Conservation (phyloP, 2,797 vertebrate genomes). For the Sciurus vulgaris region DNA sequence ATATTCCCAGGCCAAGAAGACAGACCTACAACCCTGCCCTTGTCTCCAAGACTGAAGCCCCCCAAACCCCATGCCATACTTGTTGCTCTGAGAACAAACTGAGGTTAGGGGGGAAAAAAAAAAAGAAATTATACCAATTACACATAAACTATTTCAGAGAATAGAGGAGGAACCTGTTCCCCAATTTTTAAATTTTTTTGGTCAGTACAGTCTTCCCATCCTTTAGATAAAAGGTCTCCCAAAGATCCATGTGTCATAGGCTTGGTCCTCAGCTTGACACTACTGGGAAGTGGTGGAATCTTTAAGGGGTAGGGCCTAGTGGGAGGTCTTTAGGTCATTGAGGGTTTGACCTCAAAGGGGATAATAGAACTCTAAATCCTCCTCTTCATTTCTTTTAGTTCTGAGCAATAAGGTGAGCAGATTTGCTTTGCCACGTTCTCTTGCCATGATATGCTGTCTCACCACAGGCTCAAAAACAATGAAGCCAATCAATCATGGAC, state of each 20-base stretch:
- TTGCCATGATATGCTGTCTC: not conserved
- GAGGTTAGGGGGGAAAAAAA: too few species aligned
- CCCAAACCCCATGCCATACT: too few species aligned
- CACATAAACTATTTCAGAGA: constrained; percentile 59
- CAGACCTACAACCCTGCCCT: too few species aligned
- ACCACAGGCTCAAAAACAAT: not conserved
- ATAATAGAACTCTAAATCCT: not conserved
- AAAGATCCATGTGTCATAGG: not conserved
- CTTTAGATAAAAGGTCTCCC: not conserved
- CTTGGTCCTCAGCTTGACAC: not conserved
- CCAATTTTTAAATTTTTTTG: constrained; percentile 45
- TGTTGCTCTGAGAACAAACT: too few species aligned
- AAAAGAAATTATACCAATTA: not conserved
- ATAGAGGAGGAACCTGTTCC: constrained; percentile 4
- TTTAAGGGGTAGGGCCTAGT: not conserved
- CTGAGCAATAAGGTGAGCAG: not conserved
- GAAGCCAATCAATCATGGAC: not conserved
- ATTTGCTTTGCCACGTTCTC: not conserved
- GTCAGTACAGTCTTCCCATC: not conserved
- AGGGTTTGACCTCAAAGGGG: not conserved
- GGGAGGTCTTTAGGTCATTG: not conserved
- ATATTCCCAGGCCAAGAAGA: too few species aligned
- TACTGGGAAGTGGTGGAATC: not conserved
- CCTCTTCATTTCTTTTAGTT: not conserved
- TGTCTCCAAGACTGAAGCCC: too few species aligned